phyloP scores from a whole-genome alignment of 1,140 invertebrate species.

The Trachymyrmex cornetzi region DNA sequence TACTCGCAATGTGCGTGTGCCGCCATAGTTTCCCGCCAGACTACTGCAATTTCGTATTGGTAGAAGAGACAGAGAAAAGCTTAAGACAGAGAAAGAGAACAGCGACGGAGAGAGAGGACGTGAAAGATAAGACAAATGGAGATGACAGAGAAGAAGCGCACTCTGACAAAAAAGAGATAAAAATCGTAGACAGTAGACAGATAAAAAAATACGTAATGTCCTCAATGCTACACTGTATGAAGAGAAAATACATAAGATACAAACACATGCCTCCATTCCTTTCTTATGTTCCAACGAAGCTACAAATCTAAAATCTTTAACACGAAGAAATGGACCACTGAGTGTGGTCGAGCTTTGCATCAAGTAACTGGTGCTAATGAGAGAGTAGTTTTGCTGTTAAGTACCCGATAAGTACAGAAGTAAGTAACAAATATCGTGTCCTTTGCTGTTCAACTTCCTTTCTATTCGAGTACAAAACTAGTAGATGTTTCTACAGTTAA shows the following conservation, averaged over 20 bases:
- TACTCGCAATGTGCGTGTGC: constrained; percentile 39
- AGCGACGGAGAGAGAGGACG: not conserved
- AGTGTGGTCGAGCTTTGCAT: constrained; percentile 25
- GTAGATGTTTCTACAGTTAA: constrained; percentile 4
- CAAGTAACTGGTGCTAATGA: constrained; percentile 47
- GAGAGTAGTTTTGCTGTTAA: constrained; percentile 43
- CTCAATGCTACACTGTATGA: not conserved
- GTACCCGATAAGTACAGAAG: constrained; percentile 25
- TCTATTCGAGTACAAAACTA: constrained; percentile 17
- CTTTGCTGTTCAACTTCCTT: constrained; percentile 49
- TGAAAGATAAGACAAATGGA: constrained; percentile 30
- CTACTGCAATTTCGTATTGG: constrained; percentile 64
- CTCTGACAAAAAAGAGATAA: not conserved
- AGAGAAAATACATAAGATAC: constrained; percentile 16
- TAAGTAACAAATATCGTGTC: constrained; percentile 38
- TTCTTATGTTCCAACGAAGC: not conserved
- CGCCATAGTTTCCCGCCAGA: constrained; percentile 16
- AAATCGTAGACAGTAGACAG: not conserved
- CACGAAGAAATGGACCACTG: constrained; percentile 29
- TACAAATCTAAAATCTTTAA: constrained; percentile 17
- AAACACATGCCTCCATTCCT: not conserved
- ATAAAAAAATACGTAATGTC: constrained; percentile 17
- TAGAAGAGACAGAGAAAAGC: not conserved
- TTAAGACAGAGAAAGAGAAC: not conserved
- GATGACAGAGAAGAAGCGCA: not conserved